These are phyloP conservation scores for Parus major DNA, from an alignment of 2,113 vertebrate species.

Conservation along the genomic window DNA sequence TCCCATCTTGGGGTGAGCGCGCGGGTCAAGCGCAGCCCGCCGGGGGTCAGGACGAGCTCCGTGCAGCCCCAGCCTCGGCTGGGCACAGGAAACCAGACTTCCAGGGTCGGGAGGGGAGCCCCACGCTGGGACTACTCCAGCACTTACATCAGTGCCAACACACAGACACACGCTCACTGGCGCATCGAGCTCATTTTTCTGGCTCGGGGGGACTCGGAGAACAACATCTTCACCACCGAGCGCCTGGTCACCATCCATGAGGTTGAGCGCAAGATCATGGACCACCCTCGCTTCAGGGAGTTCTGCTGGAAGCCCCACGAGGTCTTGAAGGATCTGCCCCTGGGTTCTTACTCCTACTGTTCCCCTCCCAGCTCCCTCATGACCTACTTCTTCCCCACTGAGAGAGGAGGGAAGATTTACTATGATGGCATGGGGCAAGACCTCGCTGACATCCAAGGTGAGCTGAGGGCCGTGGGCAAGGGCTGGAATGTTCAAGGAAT, in stretches of 20 bases:
- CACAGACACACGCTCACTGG: constrained; percentile 92
- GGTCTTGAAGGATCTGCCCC: constrained; percentile 87
- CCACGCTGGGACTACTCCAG: constrained; percentile 72
- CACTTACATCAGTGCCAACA: constrained; percentile 80
- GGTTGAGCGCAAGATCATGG: constrained; percentile 92
- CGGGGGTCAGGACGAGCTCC: background rate
- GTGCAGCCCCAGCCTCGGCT: background rate
- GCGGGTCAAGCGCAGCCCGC: background rate
- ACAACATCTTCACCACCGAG: constrained; percentile 95
- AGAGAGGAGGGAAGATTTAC: constrained; percentile 93
- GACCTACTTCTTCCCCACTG: constrained; percentile 96
- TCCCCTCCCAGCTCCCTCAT: constrained; percentile 90
- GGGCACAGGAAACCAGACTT: background rate
- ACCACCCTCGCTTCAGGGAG: constrained; percentile 90
- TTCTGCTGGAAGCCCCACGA: constrained; percentile 98
- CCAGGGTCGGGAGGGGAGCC: constrained; percentile 4
- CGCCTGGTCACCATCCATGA: constrained; percentile 89
- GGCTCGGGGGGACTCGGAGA: constrained; percentile 85
- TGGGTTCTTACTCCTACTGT: constrained; percentile 92
- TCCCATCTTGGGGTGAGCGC: background rate
- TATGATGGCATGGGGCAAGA: constrained; percentile 96
- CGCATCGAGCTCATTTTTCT: constrained; percentile 95
- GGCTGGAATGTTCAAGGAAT: background rate
- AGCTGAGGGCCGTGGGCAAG: background rate
- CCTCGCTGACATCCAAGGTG: constrained; percentile 93